phyloP scores from a whole-genome alignment of 2,888 invertebrate species.

The Cerceris rybyensis region DNA sequence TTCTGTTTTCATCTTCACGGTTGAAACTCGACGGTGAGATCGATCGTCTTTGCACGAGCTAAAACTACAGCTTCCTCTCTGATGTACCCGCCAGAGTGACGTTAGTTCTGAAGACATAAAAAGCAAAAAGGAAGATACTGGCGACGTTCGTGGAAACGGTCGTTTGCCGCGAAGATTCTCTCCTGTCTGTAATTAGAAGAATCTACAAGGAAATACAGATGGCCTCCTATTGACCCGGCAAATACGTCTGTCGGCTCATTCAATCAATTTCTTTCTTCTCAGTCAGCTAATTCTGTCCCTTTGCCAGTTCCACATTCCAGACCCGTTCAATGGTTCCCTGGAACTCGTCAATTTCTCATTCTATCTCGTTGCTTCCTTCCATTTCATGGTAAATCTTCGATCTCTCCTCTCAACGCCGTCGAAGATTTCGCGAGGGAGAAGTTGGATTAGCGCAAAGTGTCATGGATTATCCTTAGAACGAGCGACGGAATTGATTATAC shows the following conservation, averaged over 20 bases:
- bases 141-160: conserved; percentile 29
- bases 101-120: neutral
- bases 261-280: conserved; percentile 25
- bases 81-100: conserved; percentile 15
- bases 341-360: conserved; percentile 20
- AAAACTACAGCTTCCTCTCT: conserved; percentile 18
- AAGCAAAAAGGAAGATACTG: neutral
- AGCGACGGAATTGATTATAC: conserved; percentile 38
- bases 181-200: conserved; percentile 29
- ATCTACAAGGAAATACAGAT: neutral
- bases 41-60: conserved; percentile 12
- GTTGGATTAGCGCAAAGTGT: conserved; percentile 22
- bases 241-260: neutral
- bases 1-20: conserved; percentile 52
- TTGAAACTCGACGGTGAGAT: conserved; percentile 50
- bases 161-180: neutral
- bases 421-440: neutral
- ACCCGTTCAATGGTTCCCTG: neutral
- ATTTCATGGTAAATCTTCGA: neutral
- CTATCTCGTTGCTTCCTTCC: conserved; percentile 5
- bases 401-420: neutral
- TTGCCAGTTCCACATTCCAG: neutral
- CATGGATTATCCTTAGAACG: conserved; percentile 22
- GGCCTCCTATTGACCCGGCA: conserved; percentile 3
- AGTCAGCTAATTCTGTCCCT: neutral